phyloP scores from a whole-genome alignment of 2,113 vertebrate species.

The Cariama cristata region DNA sequence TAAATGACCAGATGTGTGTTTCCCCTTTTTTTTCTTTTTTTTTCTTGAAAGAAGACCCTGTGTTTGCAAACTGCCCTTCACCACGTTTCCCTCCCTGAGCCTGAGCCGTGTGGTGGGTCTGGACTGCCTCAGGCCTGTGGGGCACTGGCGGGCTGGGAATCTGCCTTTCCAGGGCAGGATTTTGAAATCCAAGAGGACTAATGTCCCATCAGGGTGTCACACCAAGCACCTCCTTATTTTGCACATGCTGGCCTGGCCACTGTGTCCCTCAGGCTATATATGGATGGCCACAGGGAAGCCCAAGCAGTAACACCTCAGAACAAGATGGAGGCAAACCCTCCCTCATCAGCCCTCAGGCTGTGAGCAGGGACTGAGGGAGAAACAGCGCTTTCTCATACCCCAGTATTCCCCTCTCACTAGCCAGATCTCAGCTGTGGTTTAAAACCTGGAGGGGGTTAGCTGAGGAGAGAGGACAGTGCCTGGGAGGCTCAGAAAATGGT shows the following conservation, averaged over 20 bases:
- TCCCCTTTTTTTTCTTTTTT: background rate
- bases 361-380: background rate
- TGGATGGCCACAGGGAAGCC: accelerated
- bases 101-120: accelerated
- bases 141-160: accelerated
- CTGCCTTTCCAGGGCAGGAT: background rate
- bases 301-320: accelerated
- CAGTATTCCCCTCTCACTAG: background rate
- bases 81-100: background rate
- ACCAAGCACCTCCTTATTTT: background rate
- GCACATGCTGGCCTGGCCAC: accelerated
- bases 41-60: background rate
- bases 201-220: background rate
- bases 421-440: background rate
- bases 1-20: background rate
- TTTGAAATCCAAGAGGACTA: background rate
- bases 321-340: background rate
- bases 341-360: background rate
- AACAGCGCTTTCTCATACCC: accelerated
- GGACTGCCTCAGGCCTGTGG: background rate
- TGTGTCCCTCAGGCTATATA: accelerated
- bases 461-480: too few species aligned
- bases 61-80: background rate
- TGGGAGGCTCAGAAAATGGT: background rate
- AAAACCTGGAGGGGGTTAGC: too few species aligned